These are phyloP conservation scores for Lycocorax pyrrhopterus DNA, from an alignment of 2,113 vertebrate genomes.

Conservation along the genomic window DNA sequence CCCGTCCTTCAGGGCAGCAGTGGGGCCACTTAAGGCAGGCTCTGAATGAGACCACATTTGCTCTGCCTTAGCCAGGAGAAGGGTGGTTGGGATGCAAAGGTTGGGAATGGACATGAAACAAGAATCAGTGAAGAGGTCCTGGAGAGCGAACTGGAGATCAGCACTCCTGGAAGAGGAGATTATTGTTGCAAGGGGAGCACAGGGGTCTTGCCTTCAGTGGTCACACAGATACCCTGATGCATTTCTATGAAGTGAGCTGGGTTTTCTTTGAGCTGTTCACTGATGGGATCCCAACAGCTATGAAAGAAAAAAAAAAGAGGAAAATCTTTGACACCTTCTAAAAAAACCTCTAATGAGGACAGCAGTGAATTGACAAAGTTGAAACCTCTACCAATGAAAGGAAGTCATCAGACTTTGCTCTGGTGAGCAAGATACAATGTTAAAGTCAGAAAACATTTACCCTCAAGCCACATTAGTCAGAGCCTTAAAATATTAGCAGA, in stretches of 20 bases:
- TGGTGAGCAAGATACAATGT: background rate
- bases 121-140: background rate
- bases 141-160: fast-evolving
- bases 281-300: background rate
- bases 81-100: background rate
- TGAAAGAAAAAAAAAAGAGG: background rate
- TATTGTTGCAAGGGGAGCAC: background rate
- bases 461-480: background rate
- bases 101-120: background rate
- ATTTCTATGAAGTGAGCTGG: background rate
- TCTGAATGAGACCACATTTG: background rate
- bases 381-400: background rate
- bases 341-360: background rate
- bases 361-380: background rate
- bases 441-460: background rate
- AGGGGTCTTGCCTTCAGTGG: background rate
- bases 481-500: conserved; percentile 19
- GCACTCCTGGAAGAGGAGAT: background rate
- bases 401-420: background rate
- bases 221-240: background rate
- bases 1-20: background rate
- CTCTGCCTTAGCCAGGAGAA: background rate
- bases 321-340: conserved; percentile 4
- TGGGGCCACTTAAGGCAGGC: background rate
- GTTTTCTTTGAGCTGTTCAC: background rate